phyloP scores from a whole-genome alignment of 1,140 invertebrate genomes.

The Eupristina koningsbergeri region DNA sequence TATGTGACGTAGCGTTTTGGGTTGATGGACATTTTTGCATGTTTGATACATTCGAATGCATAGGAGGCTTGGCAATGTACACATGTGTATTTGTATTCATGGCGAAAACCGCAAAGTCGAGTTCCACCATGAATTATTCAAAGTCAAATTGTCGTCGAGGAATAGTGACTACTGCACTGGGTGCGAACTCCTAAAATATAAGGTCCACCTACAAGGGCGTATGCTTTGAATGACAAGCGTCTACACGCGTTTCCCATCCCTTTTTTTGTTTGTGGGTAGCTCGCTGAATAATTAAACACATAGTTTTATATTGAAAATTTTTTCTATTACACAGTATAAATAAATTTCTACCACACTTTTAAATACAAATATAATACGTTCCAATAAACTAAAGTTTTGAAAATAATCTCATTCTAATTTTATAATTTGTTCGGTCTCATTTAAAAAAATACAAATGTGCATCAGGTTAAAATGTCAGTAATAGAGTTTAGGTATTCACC shows the following conservation, averaged over 20 bases:
- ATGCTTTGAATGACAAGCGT: neutral
- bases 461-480: too few species aligned
- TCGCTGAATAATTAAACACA: too few species aligned
- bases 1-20: conserved; percentile 21
- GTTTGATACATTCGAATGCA: conserved; percentile 38
- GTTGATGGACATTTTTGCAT: conserved; percentile 39
- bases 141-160: conserved; percentile 35
- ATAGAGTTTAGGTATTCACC: too few species aligned
- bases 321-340: too few species aligned
- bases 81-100: conserved; percentile 40
- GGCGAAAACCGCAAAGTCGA: conserved; percentile 39
- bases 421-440: too few species aligned
- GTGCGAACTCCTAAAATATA: conserved; percentile 20
- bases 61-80: conserved; percentile 1
- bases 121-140: conserved; percentile 48
- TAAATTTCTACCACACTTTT: too few species aligned
- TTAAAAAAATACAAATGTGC: too few species aligned
- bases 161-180: neutral
- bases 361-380: too few species aligned
- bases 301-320: too few species aligned
- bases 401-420: too few species aligned
- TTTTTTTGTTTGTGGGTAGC: too few species aligned
- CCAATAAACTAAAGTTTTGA: too few species aligned
- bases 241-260: neutral
- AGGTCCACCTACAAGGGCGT: conserved; percentile 18